phyloP scores from a whole-genome alignment of 2,113 vertebrate genomes.

The Sinosuthora webbiana region DNA sequence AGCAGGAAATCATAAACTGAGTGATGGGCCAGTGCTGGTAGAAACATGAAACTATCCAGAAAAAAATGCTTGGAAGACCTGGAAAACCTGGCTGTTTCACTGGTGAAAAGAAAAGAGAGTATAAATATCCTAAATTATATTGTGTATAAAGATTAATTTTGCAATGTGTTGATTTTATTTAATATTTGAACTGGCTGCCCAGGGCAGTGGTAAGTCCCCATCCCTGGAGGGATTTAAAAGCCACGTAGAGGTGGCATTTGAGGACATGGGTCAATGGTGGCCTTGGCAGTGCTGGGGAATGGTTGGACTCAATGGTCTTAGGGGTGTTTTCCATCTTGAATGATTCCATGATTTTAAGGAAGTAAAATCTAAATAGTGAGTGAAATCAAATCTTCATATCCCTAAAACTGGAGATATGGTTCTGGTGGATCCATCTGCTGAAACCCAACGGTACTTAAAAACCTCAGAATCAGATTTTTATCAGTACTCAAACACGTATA shows the following conservation, averaged over 20 bases:
- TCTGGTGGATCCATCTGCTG: not conserved
- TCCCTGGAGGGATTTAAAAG: not conserved
- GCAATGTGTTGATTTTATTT: too few relatives aligned
- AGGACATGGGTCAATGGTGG: not conserved
- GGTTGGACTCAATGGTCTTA: not conserved
- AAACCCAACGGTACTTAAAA: not conserved
- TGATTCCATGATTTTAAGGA: not conserved
- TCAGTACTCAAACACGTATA: not conserved
- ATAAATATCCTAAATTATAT: not conserved
- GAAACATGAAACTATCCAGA: not conserved
- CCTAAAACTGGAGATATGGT: not conserved
- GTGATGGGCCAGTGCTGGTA: too few relatives aligned
- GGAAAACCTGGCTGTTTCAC: not conserved
- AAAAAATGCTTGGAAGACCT: not conserved
- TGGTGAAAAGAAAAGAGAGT: not conserved
- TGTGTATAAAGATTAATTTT: not conserved
- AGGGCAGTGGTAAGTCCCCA: not conserved
- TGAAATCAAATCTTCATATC: not conserved
- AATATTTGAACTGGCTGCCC: not conserved
- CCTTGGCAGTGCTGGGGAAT: not conserved
- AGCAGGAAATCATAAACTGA: not conserved
- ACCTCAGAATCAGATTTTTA: not conserved
- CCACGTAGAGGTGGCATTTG: fast-evolving
- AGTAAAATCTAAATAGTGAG: not conserved
- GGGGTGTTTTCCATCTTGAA: not conserved